Conservation (phyloP, 1,140 invertebrate genomes). For the Drosophila nebulosa region DNA sequence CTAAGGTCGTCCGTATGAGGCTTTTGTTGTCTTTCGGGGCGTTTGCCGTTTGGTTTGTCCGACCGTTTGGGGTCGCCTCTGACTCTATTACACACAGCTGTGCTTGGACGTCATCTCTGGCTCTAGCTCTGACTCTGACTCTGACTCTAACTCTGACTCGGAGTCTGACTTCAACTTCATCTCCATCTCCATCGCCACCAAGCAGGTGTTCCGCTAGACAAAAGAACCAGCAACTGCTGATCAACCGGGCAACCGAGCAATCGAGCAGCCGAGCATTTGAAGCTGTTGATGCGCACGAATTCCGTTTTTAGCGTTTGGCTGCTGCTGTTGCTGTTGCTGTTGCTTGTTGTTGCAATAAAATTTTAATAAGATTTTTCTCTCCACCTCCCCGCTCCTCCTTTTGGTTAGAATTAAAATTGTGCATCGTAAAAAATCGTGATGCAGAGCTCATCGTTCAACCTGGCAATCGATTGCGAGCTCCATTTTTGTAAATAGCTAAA, state of each 20-base stretch:
- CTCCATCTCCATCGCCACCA: constrained; percentile 5
- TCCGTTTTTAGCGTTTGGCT: constrained; percentile 69
- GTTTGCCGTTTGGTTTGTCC: constrained; percentile 50
- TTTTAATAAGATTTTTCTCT: constrained; percentile 71
- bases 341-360: constrained; percentile 75
- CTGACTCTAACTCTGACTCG: constrained; percentile 1
- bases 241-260: constrained; percentile 23
- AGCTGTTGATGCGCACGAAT: constrained; percentile 77
- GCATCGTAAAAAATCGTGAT: constrained; percentile 37
- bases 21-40: constrained; percentile 58
- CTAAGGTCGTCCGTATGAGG: constrained; percentile 65
- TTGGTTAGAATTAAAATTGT: constrained; percentile 38
- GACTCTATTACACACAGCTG: constrained; percentile 4
- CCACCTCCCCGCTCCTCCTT: constrained; percentile 4
- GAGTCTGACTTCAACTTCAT: constrained; percentile 13
- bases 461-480: constrained; percentile 62
- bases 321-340: constrained; percentile 28
- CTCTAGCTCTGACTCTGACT: constrained; percentile 37
- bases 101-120: constrained; percentile 13
- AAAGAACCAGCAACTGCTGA: constrained; percentile 46
- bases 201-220: constrained; percentile 77
- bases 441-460: constrained; percentile 36
- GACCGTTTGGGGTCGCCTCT: constrained; percentile 52
- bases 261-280: constrained; percentile 41
- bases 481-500: constrained; percentile 56